phyloP scores from a whole-genome alignment of 2,797 vertebrate genomes.

The Dendrocincla fuliginosa region DNA sequence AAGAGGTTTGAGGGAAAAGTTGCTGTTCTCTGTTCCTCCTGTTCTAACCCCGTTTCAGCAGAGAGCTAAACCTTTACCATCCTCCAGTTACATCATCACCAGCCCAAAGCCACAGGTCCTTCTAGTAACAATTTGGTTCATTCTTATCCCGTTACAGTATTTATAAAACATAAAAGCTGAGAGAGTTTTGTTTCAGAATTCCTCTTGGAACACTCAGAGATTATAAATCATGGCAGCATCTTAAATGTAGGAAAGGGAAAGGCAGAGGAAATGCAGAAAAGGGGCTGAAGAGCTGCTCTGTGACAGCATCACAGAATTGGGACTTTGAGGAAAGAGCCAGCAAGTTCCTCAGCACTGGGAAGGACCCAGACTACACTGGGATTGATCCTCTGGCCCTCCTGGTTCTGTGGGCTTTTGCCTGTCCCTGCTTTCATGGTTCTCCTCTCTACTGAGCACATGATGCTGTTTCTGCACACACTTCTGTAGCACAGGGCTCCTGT shows the following conservation, averaged over 20 bases:
- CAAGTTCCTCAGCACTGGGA: neutral
- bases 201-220: neutral
- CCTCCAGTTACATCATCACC: accelerated
- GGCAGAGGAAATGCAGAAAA: neutral
- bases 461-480: neutral
- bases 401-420: neutral
- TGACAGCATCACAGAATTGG: neutral
- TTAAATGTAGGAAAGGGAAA: neutral
- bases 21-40: neutral
- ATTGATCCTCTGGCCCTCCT: neutral
- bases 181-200: neutral
- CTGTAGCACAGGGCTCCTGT: neutral
- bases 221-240: neutral
- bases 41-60: neutral
- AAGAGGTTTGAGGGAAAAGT: neutral
- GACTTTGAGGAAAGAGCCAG: neutral
- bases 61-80: neutral
- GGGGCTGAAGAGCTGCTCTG: neutral
- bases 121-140: neutral
- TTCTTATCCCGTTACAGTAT: neutral
- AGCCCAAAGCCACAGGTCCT: neutral
- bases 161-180: neutral
- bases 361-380: neutral
- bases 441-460: neutral
- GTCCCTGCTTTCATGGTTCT: neutral